phyloP scores from a whole-genome alignment of 2,797 vertebrate genomes.

The Hippocampus kuda region DNA sequence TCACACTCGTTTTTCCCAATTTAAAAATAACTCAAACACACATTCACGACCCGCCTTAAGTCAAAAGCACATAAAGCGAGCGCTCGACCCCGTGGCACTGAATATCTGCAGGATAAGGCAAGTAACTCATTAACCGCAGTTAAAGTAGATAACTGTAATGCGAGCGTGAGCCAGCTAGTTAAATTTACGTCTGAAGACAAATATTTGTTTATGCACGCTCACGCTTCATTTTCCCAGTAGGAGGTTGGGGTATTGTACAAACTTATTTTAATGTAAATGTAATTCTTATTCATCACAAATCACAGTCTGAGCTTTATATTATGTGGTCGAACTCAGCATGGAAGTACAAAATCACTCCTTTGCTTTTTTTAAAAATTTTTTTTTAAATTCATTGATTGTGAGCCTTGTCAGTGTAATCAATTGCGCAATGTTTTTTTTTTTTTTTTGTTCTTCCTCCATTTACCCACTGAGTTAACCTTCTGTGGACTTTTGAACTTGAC shows the following conservation, averaged over 20 bases:
- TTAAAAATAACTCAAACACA: not conserved
- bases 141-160: conserved; percentile 1
- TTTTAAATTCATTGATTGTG: not conserved
- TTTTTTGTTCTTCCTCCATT: not conserved
- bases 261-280: not conserved
- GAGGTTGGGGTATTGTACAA: no score
- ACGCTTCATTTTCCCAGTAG: not conserved
- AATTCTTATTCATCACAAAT: not conserved
- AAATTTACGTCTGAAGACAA: not conserved
- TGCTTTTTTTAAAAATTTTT: not conserved
- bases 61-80: not conserved
- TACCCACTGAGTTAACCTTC: not conserved
- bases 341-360: not conserved
- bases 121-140: conserved; percentile 9
- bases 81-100: not conserved
- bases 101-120: conserved; percentile 4
- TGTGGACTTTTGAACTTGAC: not conserved
- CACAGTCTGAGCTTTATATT: not conserved
- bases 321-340: not conserved
- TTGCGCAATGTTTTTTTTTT: not conserved
- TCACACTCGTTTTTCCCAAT: not conserved
- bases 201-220: not conserved
- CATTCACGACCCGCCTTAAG: not conserved
- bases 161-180: not conserved
- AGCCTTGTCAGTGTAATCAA: not conserved